These are phyloP conservation scores for Theodoxus fluviatilis DNA, from an alignment of 2,888 invertebrate species.

Conservation along the genomic window DNA sequence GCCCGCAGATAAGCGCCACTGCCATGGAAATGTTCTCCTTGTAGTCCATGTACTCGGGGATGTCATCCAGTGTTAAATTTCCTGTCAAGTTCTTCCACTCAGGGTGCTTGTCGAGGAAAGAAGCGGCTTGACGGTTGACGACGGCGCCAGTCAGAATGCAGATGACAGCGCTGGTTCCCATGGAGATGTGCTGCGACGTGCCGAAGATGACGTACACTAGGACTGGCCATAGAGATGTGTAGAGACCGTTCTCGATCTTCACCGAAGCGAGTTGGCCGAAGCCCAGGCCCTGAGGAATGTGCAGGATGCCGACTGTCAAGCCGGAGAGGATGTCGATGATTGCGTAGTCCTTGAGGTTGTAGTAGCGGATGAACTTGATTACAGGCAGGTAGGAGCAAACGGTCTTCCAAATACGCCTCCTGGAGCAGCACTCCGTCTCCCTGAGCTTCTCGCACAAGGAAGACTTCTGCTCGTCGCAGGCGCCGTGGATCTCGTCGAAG, in stretches of 20 bases:
- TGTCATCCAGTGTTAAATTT: too few relatives aligned
- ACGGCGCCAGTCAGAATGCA: slow-evolving; percentile 61
- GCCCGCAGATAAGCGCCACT: slow-evolving; percentile 51
- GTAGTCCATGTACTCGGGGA: slow-evolving; percentile 52
- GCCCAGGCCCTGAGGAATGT: slow-evolving; percentile 62
- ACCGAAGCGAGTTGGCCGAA: slow-evolving; percentile 57
- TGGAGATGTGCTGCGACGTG: slow-evolving; percentile 56
- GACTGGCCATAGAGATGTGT: slow-evolving; percentile 59
- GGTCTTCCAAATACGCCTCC: slow-evolving; percentile 46
- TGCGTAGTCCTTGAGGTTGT: slow-evolving; percentile 50
- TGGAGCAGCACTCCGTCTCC: slow-evolving; percentile 44
- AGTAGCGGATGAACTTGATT: slow-evolving; percentile 49
- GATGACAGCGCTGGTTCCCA: slow-evolving; percentile 59
- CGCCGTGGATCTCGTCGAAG: slow-evolving; percentile 46
- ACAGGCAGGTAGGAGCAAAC: slow-evolving; percentile 49
- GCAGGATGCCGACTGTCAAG: slow-evolving; percentile 60
- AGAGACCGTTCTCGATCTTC: slow-evolving; percentile 56
- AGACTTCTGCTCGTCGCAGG: too few relatives aligned
- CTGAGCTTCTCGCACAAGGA: slow-evolving; percentile 34
- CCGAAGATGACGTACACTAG: slow-evolving; percentile 56
- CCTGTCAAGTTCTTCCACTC: too few relatives aligned
- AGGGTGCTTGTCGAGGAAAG: too few relatives aligned
- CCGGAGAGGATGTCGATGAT: slow-evolving; percentile 58
- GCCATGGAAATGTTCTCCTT: slow-evolving; percentile 54
- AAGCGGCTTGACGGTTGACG: too few relatives aligned